Evolutionary conservation across 2,888 invertebrate species (phyloP).

Genomic region (Opisthograptis luteolata): DNA sequence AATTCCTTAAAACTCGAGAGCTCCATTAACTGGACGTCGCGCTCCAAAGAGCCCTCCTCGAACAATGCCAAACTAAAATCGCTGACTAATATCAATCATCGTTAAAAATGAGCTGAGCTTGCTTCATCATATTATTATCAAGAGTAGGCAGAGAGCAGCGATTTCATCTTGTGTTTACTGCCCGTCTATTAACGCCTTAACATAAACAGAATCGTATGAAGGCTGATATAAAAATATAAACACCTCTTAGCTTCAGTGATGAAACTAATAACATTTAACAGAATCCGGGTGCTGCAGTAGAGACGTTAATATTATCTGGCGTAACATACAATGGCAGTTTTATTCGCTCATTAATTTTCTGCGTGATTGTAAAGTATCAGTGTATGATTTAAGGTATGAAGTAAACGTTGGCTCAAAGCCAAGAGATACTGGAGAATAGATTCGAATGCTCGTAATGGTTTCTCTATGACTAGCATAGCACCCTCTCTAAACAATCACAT

Average conservation of each 20-base stretch:
- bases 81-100: slow-evolving; percentile 40
- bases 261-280: slow-evolving; percentile 40
- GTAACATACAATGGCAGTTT: slow-evolving; percentile 21
- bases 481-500: no score
- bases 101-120: slow-evolving; percentile 24
- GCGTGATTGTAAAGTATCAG: slow-evolving; percentile 50
- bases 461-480: slow-evolving; percentile 2
- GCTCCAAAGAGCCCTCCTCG: slow-evolving; percentile 40
- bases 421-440: slow-evolving; percentile 37
- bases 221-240: slow-evolving; percentile 39
- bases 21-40: slow-evolving; percentile 32
- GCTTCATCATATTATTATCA: slow-evolving; percentile 16
- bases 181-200: slow-evolving; percentile 28
- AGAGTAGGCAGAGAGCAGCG: slow-evolving; percentile 10
- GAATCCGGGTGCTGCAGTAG: slow-evolving; percentile 18
- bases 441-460: slow-evolving; percentile 35
- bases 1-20: slow-evolving; percentile 51
- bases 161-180: slow-evolving; percentile 28
- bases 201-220: slow-evolving; percentile 38
- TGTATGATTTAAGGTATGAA: slow-evolving; percentile 53
- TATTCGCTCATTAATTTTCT: slow-evolving; percentile 28
- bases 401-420: slow-evolving; percentile 57
- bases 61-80: slow-evolving; percentile 44
- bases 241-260: slow-evolving; percentile 37
- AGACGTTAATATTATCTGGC: slow-evolving; percentile 14